Evolutionary conservation across 2,113 vertebrate species (phyloP).

Genomic region (Hylia prasina): DNA sequence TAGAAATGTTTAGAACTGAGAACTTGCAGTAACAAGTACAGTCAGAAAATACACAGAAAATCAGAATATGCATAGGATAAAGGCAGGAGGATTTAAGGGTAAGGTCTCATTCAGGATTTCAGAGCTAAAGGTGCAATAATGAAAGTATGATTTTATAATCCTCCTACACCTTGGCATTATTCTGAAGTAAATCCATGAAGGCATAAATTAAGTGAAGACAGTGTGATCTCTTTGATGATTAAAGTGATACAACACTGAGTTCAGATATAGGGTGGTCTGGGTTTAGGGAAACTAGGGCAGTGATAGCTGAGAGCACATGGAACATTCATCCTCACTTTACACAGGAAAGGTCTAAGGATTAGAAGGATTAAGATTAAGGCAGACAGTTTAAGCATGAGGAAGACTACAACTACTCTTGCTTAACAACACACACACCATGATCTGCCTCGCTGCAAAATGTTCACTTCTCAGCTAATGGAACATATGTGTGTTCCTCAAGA

Average conservation of each 20-base stretch:
- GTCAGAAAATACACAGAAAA: background rate
- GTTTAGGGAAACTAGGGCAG: background rate
- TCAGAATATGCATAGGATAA: background rate
- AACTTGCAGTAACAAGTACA: background rate
- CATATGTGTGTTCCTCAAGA: background rate
- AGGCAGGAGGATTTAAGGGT: background rate
- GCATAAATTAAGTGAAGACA: background rate
- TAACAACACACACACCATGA: background rate
- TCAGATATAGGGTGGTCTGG: background rate
- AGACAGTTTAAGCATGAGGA: background rate
- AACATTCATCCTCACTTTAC: background rate
- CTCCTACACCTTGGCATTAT: background rate
- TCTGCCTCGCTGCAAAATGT: background rate
- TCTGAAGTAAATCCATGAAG: background rate
- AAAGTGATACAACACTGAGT: background rate
- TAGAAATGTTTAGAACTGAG: background rate
- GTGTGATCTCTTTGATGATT: background rate
- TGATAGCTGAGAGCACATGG: background rate
- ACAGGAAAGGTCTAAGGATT: conserved; percentile 11
- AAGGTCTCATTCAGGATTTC: background rate
- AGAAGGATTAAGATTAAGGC: conserved; percentile 27
- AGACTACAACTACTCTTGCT: background rate
- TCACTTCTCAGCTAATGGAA: background rate
- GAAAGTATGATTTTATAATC: background rate
- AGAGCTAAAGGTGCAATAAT: background rate